These are phyloP conservation scores for Cremastinae sp. DNA, from an alignment of 2,888 invertebrate species.

Conservation along the genomic window DNA sequence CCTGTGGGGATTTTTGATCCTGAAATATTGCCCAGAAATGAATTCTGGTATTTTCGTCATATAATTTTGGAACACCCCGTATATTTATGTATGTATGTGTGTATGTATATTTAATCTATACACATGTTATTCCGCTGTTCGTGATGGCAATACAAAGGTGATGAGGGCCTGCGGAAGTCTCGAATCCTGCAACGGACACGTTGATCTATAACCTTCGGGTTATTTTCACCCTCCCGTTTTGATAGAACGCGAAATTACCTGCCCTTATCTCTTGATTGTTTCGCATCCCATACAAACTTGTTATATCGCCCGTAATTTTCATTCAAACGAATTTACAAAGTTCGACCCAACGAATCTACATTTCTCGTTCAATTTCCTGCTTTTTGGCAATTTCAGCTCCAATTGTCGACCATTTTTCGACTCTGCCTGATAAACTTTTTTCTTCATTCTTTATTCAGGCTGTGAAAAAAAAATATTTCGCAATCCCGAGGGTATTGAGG, in stretches of 20 bases:
- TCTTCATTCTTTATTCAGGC: no score
- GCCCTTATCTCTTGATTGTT: neutral
- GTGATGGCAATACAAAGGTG: constrained; percentile 9
- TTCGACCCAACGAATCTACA: neutral
- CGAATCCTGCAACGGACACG: constrained; percentile 39
- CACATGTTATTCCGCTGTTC: neutral
- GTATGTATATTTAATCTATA: neutral
- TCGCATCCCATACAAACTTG: neutral
- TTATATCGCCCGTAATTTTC: neutral
- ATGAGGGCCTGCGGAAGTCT: neutral
- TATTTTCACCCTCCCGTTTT: constrained; percentile 32
- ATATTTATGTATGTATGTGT: neutral
- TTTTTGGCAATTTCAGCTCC: neutral
- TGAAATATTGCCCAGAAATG: no score
- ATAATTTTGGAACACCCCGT: no score
- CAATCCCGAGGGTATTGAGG: constrained; percentile 23
- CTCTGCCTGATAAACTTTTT: constrained; percentile 19
- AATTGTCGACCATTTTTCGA: no score
- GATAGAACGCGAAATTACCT: constrained; percentile 7
- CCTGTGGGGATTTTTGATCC: no score
- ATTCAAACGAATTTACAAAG: neutral
- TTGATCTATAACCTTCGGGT: constrained; percentile 40
- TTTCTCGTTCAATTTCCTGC: neutral
- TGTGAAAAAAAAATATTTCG: constrained; percentile 19
- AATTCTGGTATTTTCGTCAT: no score